Evolutionary conservation across 2,888 invertebrate genomes (phyloP).

Genomic region (Monopis laevigella): DNA sequence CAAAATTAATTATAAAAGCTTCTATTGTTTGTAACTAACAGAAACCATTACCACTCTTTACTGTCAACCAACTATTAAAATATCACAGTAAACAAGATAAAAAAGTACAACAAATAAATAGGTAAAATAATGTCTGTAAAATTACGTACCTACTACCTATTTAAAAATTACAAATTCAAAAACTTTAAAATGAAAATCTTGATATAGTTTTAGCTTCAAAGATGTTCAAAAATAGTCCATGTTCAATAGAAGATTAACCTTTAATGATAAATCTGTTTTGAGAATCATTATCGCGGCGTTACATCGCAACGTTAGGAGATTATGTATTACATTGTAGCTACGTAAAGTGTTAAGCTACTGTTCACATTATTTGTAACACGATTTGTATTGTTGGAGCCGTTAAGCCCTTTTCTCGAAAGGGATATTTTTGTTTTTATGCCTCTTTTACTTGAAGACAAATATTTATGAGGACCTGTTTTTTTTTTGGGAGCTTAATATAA

Average conservation of each 20-base stretch:
- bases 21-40: no score
- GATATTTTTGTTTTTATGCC: not conserved
- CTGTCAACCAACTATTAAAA: no score
- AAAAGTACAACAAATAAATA: no score
- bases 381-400: constrained; percentile 42
- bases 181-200: no score
- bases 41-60: no score
- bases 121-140: no score
- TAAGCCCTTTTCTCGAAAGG: constrained; percentile 37
- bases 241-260: constrained; percentile 37
- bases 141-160: no score
- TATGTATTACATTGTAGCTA: constrained; percentile 29
- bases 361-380: constrained; percentile 45
- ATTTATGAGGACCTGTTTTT: not conserved
- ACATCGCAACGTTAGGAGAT: constrained; percentile 38
- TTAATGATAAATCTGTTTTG: constrained; percentile 38
- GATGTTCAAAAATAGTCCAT: constrained; percentile 13
- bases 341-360: constrained; percentile 39
- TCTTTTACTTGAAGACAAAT: not conserved
- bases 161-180: no score
- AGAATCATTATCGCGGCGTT: constrained; percentile 35
- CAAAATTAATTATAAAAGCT: no score
- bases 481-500: no score
- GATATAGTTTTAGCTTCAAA: constrained; percentile 6
- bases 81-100: no score